These are phyloP conservation scores for Dryobotodes eremita DNA, from an alignment of 2,888 invertebrate species.

Conservation along the genomic window DNA sequence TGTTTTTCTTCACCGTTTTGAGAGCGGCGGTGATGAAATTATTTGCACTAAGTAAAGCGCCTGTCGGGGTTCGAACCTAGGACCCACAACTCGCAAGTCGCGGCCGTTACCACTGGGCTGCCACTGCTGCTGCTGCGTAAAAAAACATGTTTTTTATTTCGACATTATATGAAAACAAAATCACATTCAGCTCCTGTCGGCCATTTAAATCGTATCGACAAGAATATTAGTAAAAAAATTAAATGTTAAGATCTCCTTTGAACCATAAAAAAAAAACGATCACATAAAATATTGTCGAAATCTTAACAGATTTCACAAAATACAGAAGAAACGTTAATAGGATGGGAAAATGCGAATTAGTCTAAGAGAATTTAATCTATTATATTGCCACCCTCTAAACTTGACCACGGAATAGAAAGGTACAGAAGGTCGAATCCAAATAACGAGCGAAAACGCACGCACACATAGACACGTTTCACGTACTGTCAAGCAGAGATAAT, in stretches of 20 bases:
- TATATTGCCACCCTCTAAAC: slow-evolving; percentile 52
- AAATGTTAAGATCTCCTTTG: slow-evolving; percentile 21
- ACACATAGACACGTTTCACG: background rate
- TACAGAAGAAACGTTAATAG: slow-evolving; percentile 51
- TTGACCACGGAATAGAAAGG: background rate
- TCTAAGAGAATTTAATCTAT: slow-evolving; percentile 60
- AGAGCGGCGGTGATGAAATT: background rate
- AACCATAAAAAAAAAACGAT: slow-evolving; percentile 31
- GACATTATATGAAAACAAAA: slow-evolving; percentile 5
- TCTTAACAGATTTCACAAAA: slow-evolving; percentile 38
- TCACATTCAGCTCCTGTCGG: background rate
- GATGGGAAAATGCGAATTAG: slow-evolving; percentile 57
- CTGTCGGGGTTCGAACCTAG: background rate
- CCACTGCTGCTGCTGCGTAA: background rate
- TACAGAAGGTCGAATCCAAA: slow-evolving; percentile 16
- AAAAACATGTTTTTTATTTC: background rate
- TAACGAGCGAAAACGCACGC: no score
- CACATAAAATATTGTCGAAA: slow-evolving; percentile 32
- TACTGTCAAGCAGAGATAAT: background rate
- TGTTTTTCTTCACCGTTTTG: background rate
- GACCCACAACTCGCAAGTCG: background rate
- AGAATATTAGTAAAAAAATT: slow-evolving; percentile 29
- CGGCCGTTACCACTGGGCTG: background rate
- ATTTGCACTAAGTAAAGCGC: background rate
- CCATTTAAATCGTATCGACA: slow-evolving; percentile 29